Conservation (phyloP, 2,888 invertebrate genomes). For the Arge pagana region DNA sequence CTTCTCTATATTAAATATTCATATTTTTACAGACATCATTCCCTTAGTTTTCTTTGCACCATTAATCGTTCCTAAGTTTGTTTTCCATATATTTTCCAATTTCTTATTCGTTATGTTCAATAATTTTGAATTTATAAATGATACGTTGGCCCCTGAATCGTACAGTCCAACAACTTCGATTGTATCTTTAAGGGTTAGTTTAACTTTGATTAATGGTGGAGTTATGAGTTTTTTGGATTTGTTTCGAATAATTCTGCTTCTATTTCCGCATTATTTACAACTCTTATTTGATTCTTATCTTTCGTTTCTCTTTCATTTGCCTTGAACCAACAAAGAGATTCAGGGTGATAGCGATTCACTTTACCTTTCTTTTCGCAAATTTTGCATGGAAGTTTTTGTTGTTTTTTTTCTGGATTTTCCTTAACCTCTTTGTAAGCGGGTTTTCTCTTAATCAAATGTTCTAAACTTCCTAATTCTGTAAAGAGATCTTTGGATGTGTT, state of each 20-base stretch:
- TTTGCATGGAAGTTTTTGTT: conserved; percentile 13
- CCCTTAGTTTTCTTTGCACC: conserved; percentile 28
- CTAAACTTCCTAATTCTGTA: conserved; percentile 38
- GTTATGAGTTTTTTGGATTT: conserved; percentile 24
- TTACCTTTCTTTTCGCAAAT: conserved; percentile 6
- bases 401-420: neutral
- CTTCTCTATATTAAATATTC: conserved; percentile 21
- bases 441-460: conserved; percentile 34
- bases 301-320: conserved; percentile 9
- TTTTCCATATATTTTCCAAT: conserved; percentile 20
- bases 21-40: conserved; percentile 14
- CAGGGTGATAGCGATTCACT: neutral
- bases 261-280: conserved; percentile 26
- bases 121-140: conserved; percentile 27
- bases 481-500: conserved; percentile 36
- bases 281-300: conserved; percentile 14
- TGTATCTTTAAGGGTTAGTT: conserved; percentile 17
- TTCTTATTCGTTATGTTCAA: conserved; percentile 25
- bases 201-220: conserved; percentile 26
- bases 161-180: conserved; percentile 22
- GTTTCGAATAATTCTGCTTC: conserved; percentile 21
- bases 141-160: conserved; percentile 29
- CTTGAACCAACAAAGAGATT: conserved; percentile 5
- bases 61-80: conserved; percentile 31
- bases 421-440: conserved; percentile 14